These are phyloP conservation scores for Myiozetetes cayanensis DNA, from an alignment of 2,113 vertebrate genomes.

Conservation along the genomic window DNA sequence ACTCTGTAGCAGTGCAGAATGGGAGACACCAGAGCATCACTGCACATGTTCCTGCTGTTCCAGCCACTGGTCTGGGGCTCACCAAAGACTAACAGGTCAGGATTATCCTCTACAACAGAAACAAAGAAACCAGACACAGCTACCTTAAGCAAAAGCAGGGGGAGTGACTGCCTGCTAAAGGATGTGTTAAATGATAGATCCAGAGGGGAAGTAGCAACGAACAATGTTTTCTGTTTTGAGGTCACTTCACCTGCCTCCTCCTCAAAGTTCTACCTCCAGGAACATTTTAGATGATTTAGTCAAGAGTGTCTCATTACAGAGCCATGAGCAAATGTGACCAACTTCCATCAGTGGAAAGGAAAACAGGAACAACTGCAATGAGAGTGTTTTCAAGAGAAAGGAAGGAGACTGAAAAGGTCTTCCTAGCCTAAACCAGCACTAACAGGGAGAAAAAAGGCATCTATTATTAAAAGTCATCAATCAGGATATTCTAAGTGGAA, in stretches of 20 bases:
- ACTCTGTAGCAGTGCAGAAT: not conserved
- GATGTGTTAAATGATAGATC: not conserved
- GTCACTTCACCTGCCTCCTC: not conserved
- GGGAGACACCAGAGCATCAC: not conserved
- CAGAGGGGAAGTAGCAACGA: not conserved
- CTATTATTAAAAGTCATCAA: not conserved
- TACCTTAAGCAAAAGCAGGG: fast-evolving
- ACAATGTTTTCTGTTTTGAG: not conserved
- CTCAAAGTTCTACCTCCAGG: not conserved
- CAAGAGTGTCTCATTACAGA: not conserved
- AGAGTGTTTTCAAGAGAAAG: not conserved
- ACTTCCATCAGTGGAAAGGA: not conserved
- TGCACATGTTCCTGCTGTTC: not conserved
- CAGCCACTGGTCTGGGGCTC: not conserved
- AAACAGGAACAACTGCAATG: not conserved
- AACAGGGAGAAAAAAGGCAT: fast-evolving
- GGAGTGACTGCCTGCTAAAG: fast-evolving
- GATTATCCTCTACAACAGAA: not conserved
- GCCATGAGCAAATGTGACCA: not conserved
- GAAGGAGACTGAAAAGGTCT: not conserved
- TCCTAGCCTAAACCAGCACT: not conserved
- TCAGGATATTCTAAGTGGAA: not conserved
- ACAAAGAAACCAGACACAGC: not conserved
- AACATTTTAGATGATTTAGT: not conserved
- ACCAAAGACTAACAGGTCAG: fast-evolving